A percentile compares a stretch with the other conserved stretches of the same genome.
Evolutionary conservation across 2,113 vertebrate genomes (phyloP).

Genomic region (Cochlearius cochlearius): DNA sequence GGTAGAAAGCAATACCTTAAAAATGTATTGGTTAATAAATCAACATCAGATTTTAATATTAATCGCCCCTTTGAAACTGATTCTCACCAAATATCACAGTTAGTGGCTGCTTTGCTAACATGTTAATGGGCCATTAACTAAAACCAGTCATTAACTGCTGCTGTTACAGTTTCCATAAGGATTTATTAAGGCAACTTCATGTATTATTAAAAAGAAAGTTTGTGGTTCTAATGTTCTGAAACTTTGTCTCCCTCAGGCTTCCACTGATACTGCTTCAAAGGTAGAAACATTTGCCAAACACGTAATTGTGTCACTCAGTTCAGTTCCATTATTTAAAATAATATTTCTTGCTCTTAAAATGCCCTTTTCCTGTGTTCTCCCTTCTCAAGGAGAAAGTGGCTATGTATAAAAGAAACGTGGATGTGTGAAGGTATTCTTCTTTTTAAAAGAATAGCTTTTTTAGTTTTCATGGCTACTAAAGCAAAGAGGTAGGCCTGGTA

Average conservation of each 20-base stretch:
- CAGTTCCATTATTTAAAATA: background rate
- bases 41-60: slow-evolving; percentile 53
- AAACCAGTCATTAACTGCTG: slow-evolving; percentile 50
- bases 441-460: background rate
- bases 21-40: slow-evolving; percentile 50
- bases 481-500: background rate
- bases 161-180: slow-evolving; percentile 26
- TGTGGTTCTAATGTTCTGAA: background rate
- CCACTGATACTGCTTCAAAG: slow-evolving; percentile 6
- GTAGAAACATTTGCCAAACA: background rate
- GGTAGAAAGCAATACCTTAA: slow-evolving; percentile 6
- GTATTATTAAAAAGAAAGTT: slow-evolving; percentile 54
- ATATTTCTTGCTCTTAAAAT: background rate
- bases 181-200: slow-evolving; percentile 49
- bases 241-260: slow-evolving; percentile 28
- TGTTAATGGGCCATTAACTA: slow-evolving; percentile 59
- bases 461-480: background rate
- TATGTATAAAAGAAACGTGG: background rate
- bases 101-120: slow-evolving; percentile 23
- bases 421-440: background rate
- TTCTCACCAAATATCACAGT: slow-evolving; percentile 35
- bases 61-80: slow-evolving; percentile 32
- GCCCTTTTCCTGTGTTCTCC: background rate
- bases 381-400: background rate
- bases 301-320: background rate